Conservation (phyloP, 2,113 vertebrate species). For the Fulmarus glacialis region DNA sequence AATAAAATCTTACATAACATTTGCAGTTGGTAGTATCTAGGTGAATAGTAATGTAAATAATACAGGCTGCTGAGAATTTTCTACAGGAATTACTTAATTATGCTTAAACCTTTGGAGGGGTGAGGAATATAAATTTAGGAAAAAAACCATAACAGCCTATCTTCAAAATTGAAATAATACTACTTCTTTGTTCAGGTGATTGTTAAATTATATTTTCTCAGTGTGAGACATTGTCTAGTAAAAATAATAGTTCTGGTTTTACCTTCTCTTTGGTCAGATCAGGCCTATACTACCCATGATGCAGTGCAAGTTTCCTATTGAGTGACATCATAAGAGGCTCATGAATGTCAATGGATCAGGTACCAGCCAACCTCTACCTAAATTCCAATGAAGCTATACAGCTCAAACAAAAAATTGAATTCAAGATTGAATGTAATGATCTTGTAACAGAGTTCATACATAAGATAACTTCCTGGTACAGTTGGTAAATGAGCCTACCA, state of each 20-base stretch:
- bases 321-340: not conserved
- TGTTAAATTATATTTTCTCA: not conserved
- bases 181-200: not conserved
- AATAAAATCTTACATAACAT: not conserved
- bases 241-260: not conserved
- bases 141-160: not conserved
- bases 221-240: not conserved
- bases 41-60: not conserved
- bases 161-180: not conserved
- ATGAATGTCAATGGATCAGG: not conserved
- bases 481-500: too few species aligned
- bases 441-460: not conserved
- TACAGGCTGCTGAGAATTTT: not conserved
- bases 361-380: not conserved
- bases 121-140: not conserved
- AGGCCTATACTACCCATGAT: not conserved
- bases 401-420: not conserved
- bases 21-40: not conserved
- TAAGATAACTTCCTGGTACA: too few species aligned
- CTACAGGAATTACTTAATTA: not conserved
- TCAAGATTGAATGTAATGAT: not conserved
- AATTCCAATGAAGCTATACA: not conserved
- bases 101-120: rapidly evolving
- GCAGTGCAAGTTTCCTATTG: not conserved
- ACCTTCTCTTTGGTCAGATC: not conserved